These are phyloP conservation scores for Sterrhoptilus dennistouni DNA, from an alignment of 2,113 vertebrate genomes.

Conservation along the genomic window DNA sequence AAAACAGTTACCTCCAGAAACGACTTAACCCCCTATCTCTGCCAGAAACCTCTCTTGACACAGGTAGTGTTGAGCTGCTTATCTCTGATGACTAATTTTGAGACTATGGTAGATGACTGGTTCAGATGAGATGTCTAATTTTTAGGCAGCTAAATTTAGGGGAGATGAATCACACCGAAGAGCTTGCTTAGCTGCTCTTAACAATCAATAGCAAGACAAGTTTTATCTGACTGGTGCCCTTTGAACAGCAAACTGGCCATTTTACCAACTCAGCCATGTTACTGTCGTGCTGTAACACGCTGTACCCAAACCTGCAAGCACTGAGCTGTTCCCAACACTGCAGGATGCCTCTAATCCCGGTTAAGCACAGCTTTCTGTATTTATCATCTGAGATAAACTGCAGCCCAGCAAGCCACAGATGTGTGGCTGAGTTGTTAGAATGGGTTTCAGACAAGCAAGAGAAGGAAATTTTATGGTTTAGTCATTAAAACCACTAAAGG, in stretches of 20 bases:
- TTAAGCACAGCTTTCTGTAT: neutral
- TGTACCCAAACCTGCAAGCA: neutral
- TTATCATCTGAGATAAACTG: neutral
- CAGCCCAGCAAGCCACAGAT: neutral
- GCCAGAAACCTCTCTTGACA: neutral
- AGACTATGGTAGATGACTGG: neutral
- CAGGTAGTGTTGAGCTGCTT: constrained; percentile 21
- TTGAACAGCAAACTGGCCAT: neutral
- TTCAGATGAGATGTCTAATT: neutral
- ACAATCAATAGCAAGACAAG: neutral
- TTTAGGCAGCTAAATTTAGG: constrained; percentile 41
- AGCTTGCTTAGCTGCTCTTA: neutral
- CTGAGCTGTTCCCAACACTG: neutral
- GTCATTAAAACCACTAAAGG: neutral
- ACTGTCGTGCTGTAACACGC: neutral
- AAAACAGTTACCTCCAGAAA: neutral
- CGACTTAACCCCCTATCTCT: neutral
- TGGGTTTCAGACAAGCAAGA: neutral
- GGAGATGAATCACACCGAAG: constrained; percentile 9
- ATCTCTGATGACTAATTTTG: constrained; percentile 35
- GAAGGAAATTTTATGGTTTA: neutral
- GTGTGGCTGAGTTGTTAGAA: neutral
- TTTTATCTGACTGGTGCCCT: neutral
- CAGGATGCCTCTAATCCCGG: constrained; percentile 6
- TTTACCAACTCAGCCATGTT: neutral